phyloP scores from a whole-genome alignment of 2,797 vertebrate species.

The Meda fulgida region DNA sequence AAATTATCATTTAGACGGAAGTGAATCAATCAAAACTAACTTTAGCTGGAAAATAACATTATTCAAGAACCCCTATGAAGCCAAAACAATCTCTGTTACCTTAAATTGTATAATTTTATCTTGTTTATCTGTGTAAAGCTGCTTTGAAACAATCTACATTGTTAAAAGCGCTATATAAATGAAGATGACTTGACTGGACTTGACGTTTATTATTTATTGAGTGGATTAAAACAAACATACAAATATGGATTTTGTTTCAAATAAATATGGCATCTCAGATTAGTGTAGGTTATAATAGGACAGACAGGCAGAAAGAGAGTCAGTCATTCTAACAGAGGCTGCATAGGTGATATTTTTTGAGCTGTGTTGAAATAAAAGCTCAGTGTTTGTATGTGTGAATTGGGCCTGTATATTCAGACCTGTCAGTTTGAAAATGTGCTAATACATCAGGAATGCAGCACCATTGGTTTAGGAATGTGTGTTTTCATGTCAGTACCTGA shows the following conservation, averaged over 20 bases:
- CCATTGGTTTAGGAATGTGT: constrained; percentile 62
- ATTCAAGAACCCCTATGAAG: too few relatives aligned
- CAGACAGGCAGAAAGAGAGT: neutral
- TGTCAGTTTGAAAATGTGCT: constrained; percentile 70
- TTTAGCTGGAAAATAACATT: too few relatives aligned
- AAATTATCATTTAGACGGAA: too few relatives aligned
- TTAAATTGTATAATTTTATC: too few relatives aligned
- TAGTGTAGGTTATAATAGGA: too few relatives aligned
- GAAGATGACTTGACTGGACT: too few relatives aligned
- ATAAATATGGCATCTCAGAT: neutral
- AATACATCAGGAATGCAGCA: constrained; percentile 75
- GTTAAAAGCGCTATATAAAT: too few relatives aligned
- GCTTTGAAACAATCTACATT: too few relatives aligned
- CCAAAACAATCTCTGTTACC: too few relatives aligned
- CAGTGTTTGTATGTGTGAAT: neutral
- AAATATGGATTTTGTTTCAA: neutral
- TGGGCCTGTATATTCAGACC: constrained; percentile 65
- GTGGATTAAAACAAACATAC: neutral
- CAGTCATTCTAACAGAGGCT: neutral
- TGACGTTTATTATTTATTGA: neutral
- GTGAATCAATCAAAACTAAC: too few relatives aligned
- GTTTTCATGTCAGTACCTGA: constrained; percentile 77
- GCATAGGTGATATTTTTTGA: neutral
- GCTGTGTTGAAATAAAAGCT: neutral
- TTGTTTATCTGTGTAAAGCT: too few relatives aligned